Base-by-base conservation (phyloP, 1,140 invertebrate species). In the Drosophila micromelanica region DNA sequence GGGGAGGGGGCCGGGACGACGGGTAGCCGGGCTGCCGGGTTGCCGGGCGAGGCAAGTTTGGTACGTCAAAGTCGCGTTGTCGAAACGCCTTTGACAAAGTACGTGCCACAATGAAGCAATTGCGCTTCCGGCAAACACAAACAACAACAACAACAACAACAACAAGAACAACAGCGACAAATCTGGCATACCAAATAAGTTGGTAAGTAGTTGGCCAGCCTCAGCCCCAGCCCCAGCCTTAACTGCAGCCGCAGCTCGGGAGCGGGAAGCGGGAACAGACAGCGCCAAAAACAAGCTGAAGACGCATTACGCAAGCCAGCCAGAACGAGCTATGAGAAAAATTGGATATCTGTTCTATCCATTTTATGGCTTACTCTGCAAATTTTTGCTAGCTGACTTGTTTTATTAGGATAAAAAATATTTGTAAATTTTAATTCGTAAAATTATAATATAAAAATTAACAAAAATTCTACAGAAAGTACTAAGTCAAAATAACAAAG, bases 41-140 rank as follows among this genome's bases (percentile, higher is more conserved):
- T 23, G 2, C 12, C 27, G 3, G n/a, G 35, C n/a, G 45, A n/a
- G 13, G 20, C 27, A 12, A 11, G 30, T n/a, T 13, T 27, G 57
- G 56, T 9, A 46, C 52, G 62, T 46, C 48, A 52, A 38, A 46
- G 68, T 70, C 60, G 68, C 61, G 45, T 72, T 42, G 62, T 65
- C 74, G 70, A 69, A 67, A 82, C 79, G 82, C 73, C 79, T 87
- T 80, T 90, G 85, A 90, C 80, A 80, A 89, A 78, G 76, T 89
- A 89, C 84, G 84, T 89, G 84, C 85, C 85, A 80, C 89, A 89
- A 89, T 89, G 85, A 89, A 89, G 84, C 84, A 84, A 89, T 89
- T 89, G 85, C 76, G 77, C 84, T 89, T 89, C 84, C 84, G 84
- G 84, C 85, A 89, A 89, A 82, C 62, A 67, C 49, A 40, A 77